phyloP scores from a whole-genome alignment of 2,797 vertebrate genomes.

The Melanotaenia parkinsoni region DNA sequence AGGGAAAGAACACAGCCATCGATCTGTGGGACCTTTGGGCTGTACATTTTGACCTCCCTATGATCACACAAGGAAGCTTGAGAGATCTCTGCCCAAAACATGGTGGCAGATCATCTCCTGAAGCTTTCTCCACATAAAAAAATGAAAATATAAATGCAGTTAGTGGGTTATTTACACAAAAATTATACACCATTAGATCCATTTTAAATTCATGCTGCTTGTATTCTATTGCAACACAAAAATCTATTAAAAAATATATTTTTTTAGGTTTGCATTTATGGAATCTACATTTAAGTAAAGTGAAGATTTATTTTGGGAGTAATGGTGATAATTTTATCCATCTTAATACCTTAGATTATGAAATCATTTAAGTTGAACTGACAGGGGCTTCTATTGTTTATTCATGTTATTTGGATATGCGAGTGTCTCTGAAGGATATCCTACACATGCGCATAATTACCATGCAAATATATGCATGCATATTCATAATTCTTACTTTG shows the following conservation, averaged over 20 bases:
- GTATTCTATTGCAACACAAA: too few relatives aligned
- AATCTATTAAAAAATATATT: too few relatives aligned
- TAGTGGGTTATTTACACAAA: too few relatives aligned
- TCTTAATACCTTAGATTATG: neutral
- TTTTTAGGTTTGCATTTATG: too few relatives aligned
- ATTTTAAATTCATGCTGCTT: neutral
- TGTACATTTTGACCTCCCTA: slow-evolving; percentile 28
- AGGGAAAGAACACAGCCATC: slow-evolving; percentile 37
- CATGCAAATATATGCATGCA: slow-evolving; percentile 42
- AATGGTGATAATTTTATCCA: neutral
- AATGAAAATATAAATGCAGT: neutral
- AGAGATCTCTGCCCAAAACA: slow-evolving; percentile 28
- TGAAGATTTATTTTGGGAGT: neutral
- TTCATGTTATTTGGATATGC: slow-evolving; percentile 5
- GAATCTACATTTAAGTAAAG: too few relatives aligned
- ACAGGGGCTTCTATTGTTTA: slow-evolving; percentile 23
- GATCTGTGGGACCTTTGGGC: slow-evolving; percentile 48
- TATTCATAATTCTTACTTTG: slow-evolving; percentile 45
- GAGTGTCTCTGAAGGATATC: slow-evolving; percentile 11
- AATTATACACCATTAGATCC: neutral
- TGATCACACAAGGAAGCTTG: slow-evolving; percentile 13
- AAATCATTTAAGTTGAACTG: slow-evolving; percentile 12
- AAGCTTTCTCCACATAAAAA: neutral
- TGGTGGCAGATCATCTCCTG: neutral
- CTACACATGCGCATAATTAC: slow-evolving; percentile 38